These are phyloP conservation scores for Zelostemma sp. DNA, from an alignment of 1,140 invertebrate species.

Conservation along the genomic window DNA sequence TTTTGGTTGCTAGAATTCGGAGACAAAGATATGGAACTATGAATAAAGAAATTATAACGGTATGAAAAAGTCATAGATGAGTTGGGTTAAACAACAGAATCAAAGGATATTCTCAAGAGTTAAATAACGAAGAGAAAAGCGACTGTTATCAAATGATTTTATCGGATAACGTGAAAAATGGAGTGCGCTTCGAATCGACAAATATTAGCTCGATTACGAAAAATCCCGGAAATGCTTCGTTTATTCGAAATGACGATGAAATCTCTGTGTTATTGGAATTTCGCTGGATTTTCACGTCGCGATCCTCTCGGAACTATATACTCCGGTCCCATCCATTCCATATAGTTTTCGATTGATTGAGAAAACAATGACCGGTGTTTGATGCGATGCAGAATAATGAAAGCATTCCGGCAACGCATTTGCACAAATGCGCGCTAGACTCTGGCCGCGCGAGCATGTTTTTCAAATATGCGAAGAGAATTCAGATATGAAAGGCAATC, in stretches of 20 bases:
- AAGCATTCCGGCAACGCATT: conserved; percentile 29
- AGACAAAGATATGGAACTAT: no score
- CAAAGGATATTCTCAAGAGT: no score
- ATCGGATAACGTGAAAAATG: background rate
- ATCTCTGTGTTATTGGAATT: conserved; percentile 29
- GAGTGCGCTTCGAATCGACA: background rate
- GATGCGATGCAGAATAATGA: conserved; percentile 45
- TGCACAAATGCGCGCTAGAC: conserved; percentile 38
- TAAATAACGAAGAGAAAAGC: background rate
- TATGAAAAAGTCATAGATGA: no score
- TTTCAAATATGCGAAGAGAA: conserved; percentile 45
- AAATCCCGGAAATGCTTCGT: conserved; percentile 26
- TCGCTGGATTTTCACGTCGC: conserved; percentile 25
- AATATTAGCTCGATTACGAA: conserved; percentile 3
- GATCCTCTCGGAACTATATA: conserved; percentile 30
- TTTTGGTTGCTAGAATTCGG: no score
- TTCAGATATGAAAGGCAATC: conserved; percentile 45
- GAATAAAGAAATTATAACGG: no score
- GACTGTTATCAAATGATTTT: no score
- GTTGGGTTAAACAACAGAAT: no score
- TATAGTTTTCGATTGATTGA: conserved; percentile 45
- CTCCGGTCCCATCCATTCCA: conserved; percentile 29
- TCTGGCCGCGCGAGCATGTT: conserved; percentile 34
- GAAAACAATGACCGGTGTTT: conserved; percentile 49
- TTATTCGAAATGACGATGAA: conserved; percentile 43